Percentiles rank a stretch among this genome's conserved stretches.
Evolutionary conservation across 2,113 vertebrate species (phyloP).

Genomic region (zebrafish (Danio rerio)): DNA sequence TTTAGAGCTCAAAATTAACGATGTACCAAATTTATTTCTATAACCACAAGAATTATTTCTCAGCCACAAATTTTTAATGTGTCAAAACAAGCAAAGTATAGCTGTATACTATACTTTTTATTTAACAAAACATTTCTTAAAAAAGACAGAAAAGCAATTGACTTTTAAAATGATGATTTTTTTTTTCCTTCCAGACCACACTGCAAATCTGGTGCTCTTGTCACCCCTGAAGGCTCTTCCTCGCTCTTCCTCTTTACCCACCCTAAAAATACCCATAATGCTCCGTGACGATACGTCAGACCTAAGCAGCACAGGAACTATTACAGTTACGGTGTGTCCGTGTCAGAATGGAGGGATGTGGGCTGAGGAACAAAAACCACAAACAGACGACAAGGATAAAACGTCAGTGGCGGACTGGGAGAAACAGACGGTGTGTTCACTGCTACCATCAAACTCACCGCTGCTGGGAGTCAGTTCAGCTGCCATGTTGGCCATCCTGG

Average conservation of each 20-base stretch:
- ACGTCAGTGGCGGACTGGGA: slow-evolving; percentile 66
- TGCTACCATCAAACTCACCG: slow-evolving; percentile 70
- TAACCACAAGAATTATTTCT: too few species aligned
- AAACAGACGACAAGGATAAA: slow-evolving; percentile 58
- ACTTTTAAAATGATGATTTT: too few species aligned
- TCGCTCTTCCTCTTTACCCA: slow-evolving; percentile 64
- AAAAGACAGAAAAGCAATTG: too few species aligned
- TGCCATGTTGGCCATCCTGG: slow-evolving; percentile 83
- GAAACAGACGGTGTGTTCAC: slow-evolving; percentile 70
- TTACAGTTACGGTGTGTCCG: slow-evolving; percentile 86
- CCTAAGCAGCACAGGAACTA: slow-evolving; percentile 84
- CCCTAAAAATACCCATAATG: slow-evolving; percentile 83
- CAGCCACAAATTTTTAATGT: too few species aligned
- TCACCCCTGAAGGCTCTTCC: slow-evolving; percentile 70
- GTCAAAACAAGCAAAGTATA: too few species aligned
- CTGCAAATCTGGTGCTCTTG: slow-evolving; percentile 77
- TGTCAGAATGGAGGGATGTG: slow-evolving; percentile 80
- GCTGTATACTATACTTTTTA: too few species aligned
- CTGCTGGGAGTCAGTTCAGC: slow-evolving; percentile 83
- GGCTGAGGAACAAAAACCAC: slow-evolving; percentile 69
- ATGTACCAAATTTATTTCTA: too few species aligned
- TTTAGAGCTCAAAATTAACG: too few species aligned
- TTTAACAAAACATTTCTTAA: too few species aligned
- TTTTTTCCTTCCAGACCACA: slow-evolving; percentile 68
- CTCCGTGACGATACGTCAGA: slow-evolving; percentile 82